phyloP scores from a whole-genome alignment of 1,140 invertebrate genomes.

The Nebria ingens region DNA sequence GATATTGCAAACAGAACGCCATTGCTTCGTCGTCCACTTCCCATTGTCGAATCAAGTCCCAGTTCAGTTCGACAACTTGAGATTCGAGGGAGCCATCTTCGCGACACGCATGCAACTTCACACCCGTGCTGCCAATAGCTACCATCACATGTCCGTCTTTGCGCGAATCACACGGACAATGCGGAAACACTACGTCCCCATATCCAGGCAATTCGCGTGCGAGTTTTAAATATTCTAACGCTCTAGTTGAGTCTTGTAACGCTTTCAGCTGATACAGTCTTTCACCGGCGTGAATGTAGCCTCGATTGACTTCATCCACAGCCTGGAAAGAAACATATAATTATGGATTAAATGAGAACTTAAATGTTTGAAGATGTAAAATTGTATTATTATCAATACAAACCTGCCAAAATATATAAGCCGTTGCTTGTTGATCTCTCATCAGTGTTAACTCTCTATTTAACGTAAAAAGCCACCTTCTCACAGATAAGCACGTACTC shows the following conservation, averaged over 20 bases:
- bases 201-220: slow-evolving; percentile 82
- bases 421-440: slow-evolving; percentile 48
- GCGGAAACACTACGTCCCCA: slow-evolving; percentile 86
- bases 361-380: too few species aligned
- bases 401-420: slow-evolving; percentile 70
- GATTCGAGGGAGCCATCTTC: slow-evolving; percentile 77
- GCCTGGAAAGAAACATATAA: slow-evolving; percentile 79
- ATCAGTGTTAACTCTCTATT: slow-evolving; percentile 60
- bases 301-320: slow-evolving; percentile 90
- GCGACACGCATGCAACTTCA: slow-evolving; percentile 80
- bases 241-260: slow-evolving; percentile 79
- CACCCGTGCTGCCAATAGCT: slow-evolving; percentile 54
- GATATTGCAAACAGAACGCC: slow-evolving; percentile 81
- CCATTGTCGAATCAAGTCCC: slow-evolving; percentile 72
- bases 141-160: slow-evolving; percentile 87
- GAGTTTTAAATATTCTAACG: slow-evolving; percentile 78
- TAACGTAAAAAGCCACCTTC: slow-evolving; percentile 89
- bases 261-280: slow-evolving; percentile 91
- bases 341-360: too few species aligned
- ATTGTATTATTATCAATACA: slow-evolving; percentile 19
- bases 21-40: slow-evolving; percentile 85
- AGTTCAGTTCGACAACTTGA: slow-evolving; percentile 72
- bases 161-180: slow-evolving; percentile 87
- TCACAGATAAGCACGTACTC: slow-evolving; percentile 85
- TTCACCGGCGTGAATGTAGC: slow-evolving; percentile 79